phyloP scores from a whole-genome alignment of 1,140 invertebrate genomes.

The Pseudomyrmex concolor region DNA sequence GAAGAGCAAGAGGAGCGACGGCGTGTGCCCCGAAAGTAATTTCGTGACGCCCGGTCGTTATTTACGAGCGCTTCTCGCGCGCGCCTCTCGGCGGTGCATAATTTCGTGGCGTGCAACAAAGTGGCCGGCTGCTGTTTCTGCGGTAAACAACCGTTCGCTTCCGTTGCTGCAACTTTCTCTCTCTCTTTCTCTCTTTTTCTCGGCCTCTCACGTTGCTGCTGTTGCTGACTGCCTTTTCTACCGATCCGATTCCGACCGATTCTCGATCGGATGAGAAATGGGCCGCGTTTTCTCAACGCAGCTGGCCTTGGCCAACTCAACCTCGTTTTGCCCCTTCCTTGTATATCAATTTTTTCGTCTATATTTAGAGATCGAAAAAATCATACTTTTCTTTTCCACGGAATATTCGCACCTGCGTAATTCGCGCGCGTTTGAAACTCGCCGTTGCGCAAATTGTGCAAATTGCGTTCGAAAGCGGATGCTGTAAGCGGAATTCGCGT shows the following conservation, averaged over 20 bases:
- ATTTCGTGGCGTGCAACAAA: slow-evolving; percentile 65
- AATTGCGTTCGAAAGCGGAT: not conserved
- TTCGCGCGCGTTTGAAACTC: not conserved
- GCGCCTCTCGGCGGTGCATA: slow-evolving; percentile 53
- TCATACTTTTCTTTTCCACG: not conserved
- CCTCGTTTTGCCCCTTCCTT: slow-evolving; percentile 30
- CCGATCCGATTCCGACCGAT: slow-evolving; percentile 1
- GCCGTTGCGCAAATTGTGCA: slow-evolving; percentile 16
- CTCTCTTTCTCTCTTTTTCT: not conserved
- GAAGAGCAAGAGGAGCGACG: slow-evolving; percentile 33
- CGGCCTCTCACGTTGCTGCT: slow-evolving; percentile 18
- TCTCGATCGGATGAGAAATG: slow-evolving; percentile 17
- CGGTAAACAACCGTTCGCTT: slow-evolving; percentile 51
- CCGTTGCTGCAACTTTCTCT: slow-evolving; percentile 11
- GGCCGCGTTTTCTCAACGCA: slow-evolving; percentile 49
- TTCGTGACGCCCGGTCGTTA: slow-evolving; percentile 57
- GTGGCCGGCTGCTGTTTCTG: slow-evolving; percentile 61
- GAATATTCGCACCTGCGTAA: slow-evolving; percentile 28
- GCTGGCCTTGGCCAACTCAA: slow-evolving; percentile 37
- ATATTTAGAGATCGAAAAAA: slow-evolving; percentile 34
- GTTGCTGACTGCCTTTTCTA: slow-evolving; percentile 16
- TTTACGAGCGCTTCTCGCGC: slow-evolving; percentile 45
- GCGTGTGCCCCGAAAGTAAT: slow-evolving; percentile 62
- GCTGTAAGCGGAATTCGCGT: not conserved
- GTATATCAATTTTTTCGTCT: slow-evolving; percentile 24